These are phyloP conservation scores for Neodon shergylaensis DNA, from an alignment of 2,113 vertebrate genomes.

Conservation along the genomic window DNA sequence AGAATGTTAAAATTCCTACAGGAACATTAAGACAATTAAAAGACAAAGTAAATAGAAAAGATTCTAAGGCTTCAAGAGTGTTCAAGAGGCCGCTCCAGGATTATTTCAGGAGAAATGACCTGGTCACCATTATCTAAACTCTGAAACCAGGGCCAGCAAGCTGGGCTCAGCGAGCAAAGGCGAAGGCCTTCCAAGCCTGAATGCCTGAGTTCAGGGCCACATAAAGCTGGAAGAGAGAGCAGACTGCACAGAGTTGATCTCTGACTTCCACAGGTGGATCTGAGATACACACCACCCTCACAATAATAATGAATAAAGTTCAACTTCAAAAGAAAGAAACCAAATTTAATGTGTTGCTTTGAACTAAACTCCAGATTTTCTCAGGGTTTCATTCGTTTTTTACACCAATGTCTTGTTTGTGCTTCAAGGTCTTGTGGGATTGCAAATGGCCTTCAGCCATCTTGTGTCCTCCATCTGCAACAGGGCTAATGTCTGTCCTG, in stretches of 20 bases:
- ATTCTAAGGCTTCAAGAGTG: background rate
- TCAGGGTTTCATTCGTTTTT: background rate
- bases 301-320: background rate
- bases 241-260: no score
- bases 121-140: background rate
- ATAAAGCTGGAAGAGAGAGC: no score
- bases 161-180: background rate
- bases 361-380: background rate
- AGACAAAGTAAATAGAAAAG: background rate
- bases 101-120: background rate
- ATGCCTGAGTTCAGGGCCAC: background rate
- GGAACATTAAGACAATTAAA: background rate
- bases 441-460: background rate
- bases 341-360: background rate
- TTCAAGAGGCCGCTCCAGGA: background rate
- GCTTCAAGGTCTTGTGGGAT: background rate
- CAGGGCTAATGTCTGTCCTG: background rate
- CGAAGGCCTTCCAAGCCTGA: background rate
- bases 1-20: background rate
- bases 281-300: background rate
- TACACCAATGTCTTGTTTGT: background rate
- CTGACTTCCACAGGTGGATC: background rate
- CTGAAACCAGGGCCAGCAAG: background rate
- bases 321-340: background rate
- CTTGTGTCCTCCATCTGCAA: background rate